These are phyloP conservation scores for Leptodactylus fuscus DNA, from an alignment of 2,113 vertebrate genomes.

Conservation along the genomic window DNA sequence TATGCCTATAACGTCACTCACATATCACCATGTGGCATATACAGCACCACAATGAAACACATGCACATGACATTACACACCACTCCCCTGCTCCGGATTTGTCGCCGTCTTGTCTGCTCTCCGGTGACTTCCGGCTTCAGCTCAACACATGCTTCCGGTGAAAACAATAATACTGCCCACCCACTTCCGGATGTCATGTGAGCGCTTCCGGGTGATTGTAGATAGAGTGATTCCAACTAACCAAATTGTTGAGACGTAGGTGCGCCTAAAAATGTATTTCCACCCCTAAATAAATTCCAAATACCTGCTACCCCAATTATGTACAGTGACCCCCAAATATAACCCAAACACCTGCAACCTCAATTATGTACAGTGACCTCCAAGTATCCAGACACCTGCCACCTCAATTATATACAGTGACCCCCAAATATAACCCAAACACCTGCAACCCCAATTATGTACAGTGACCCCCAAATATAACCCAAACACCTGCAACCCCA, in stretches of 20 bases:
- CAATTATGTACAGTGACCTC: not conserved
- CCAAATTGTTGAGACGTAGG: too few relatives aligned
- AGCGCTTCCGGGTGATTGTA: not conserved
- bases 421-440: slow-evolving; percentile 34
- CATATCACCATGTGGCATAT: too few relatives aligned
- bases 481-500: not conserved
- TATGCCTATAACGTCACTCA: too few relatives aligned
- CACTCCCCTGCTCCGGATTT: not conserved
- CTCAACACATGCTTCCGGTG: not conserved
- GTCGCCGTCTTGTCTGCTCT: not conserved
- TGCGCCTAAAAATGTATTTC: too few relatives aligned
- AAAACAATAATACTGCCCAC: not conserved
- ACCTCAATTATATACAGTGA: not conserved
- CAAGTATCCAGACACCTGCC: too few relatives aligned
- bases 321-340: not conserved
- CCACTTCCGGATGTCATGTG: not conserved
- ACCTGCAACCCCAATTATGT: slow-evolving; percentile 19
- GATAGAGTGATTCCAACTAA: too few relatives aligned
- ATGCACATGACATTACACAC: too few relatives aligned
- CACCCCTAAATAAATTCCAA: too few relatives aligned
- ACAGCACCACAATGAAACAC: too few relatives aligned
- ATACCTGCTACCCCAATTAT: too few relatives aligned
- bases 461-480: slow-evolving; percentile 19
- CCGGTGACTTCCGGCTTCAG: not conserved
- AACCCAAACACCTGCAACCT: too few relatives aligned